phyloP scores from a whole-genome alignment of 2,113 vertebrate species.

The Herpailurus yagouaroundi region DNA sequence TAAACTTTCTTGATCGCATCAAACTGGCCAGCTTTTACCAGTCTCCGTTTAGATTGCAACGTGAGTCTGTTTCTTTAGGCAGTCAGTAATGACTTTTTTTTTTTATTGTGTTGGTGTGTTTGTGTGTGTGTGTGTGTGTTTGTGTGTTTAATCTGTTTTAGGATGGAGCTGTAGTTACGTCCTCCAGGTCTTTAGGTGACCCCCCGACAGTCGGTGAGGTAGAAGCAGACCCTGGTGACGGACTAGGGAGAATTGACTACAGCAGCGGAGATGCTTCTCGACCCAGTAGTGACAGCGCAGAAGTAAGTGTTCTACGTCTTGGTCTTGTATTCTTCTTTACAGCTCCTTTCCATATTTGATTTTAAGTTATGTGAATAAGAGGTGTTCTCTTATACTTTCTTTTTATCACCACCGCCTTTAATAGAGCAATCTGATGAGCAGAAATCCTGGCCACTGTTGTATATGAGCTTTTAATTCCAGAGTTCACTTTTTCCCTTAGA shows the following conservation, averaged over 20 bases:
- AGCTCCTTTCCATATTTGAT: not conserved
- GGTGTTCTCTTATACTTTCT: not conserved
- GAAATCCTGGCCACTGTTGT: not conserved
- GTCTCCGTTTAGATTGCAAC: not conserved
- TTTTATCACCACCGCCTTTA: not conserved
- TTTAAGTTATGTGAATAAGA: conserved; percentile 22
- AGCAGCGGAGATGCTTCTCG: conserved; percentile 84
- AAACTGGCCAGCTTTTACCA: not conserved
- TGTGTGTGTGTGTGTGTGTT: not conserved
- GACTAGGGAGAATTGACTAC: conserved; percentile 78
- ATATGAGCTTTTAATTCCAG: not conserved
- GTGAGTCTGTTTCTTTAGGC: not conserved
- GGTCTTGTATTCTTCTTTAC: not conserved
- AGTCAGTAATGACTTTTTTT: not conserved
- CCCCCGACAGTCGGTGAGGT: conserved; percentile 86
- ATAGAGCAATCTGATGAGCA: not conserved
- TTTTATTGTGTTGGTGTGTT: not conserved
- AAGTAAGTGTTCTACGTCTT: conserved; percentile 76
- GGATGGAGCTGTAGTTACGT: conserved; percentile 82
- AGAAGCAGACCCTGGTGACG: conserved; percentile 87
- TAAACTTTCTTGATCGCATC: not conserved
- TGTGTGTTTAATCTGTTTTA: conserved; percentile 62
- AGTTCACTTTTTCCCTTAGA: conserved; percentile 50
- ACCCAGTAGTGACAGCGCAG: conserved; percentile 84
- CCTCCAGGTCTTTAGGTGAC: conserved; percentile 77